phyloP scores from a whole-genome alignment of 2,797 vertebrate species.

The Iguana delicatissima region DNA sequence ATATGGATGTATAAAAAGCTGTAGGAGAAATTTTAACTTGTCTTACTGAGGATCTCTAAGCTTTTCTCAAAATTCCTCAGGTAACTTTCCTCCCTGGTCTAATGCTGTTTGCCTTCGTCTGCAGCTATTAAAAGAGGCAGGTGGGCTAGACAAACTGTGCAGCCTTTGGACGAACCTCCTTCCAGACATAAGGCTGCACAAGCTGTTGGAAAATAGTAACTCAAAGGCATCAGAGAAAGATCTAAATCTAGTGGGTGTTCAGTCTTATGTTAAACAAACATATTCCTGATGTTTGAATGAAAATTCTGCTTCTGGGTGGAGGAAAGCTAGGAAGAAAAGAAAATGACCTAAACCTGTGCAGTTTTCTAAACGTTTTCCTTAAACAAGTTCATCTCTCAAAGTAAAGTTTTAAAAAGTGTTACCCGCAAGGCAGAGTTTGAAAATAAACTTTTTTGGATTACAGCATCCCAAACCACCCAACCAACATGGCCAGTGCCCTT shows the following conservation, averaged over 20 bases:
- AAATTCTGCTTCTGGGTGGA: background rate
- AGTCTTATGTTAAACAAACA: background rate
- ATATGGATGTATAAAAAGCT: background rate
- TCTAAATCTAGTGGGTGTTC: background rate
- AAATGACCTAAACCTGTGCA: background rate
- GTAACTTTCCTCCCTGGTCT: background rate
- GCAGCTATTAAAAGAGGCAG: background rate
- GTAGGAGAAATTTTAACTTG: background rate
- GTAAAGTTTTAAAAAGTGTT: background rate
- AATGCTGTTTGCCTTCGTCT: background rate
- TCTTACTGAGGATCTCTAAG: background rate
- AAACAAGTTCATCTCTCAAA: background rate
- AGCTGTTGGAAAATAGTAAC: background rate
- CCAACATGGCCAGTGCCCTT: background rate
- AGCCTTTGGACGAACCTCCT: background rate
- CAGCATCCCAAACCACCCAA: too few species aligned
- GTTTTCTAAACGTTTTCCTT: background rate
- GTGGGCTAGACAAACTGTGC: background rate
- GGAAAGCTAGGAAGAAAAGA: background rate
- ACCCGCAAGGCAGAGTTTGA: background rate
- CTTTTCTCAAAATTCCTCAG: background rate
- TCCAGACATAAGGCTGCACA: background rate
- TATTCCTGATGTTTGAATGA: background rate
- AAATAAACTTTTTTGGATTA: background rate
- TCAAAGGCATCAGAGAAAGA: background rate